Base-by-base conservation (phyloP, 2,888 invertebrate species). In the Cinara cedri region DNA sequence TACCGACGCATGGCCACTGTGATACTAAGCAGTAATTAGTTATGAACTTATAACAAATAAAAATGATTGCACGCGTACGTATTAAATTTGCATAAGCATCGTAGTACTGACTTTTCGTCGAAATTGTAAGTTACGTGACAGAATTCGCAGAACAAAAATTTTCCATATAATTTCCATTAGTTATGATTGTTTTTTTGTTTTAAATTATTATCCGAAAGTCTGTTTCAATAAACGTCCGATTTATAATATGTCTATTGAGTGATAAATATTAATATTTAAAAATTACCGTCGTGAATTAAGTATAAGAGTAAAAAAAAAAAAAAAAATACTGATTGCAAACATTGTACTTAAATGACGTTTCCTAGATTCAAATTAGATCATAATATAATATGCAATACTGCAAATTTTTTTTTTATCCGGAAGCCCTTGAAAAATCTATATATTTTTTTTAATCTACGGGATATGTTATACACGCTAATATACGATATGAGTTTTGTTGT, bases 101-200 rank as follows among this genome's bases (percentile, higher is more conserved):
- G 46, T 66, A 57, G 51, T 13, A 54, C 26, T 26, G n/a, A 26
- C 10, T 14, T 49, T 72, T 62, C 46, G 19, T 60, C 13, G 19
- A 26, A 60, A 49, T 19, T 72, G 26, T 72, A 9, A 21, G 24
- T 11, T 71, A 62, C 46, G 26, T 34, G 46, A 62, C 34, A 42
- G 26, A 16, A 62, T 72, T 34, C 51, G 19, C 51, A 21, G 34
- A 62, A 49, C 49, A 42, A 19, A 21, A 34, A 63, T 51, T 51
- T 16, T 74, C 49, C 51, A 51, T 13, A 26, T n/a, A 57, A 46
- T 46, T 72, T n/a, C n/a, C n/a, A 57, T 26, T 63, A 51, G 10
- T 42, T 16, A 19, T 51, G 42, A 42, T 63, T 63, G 21, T 54
- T 74, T 62, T 6, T 34, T 34, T 34, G 3, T 34, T 34, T 34